Evolutionary conservation across 2,797 vertebrate genomes (phyloP), one percentile per base, ranked within the genome.

Genomic region (Acridotheres tristis): DNA sequence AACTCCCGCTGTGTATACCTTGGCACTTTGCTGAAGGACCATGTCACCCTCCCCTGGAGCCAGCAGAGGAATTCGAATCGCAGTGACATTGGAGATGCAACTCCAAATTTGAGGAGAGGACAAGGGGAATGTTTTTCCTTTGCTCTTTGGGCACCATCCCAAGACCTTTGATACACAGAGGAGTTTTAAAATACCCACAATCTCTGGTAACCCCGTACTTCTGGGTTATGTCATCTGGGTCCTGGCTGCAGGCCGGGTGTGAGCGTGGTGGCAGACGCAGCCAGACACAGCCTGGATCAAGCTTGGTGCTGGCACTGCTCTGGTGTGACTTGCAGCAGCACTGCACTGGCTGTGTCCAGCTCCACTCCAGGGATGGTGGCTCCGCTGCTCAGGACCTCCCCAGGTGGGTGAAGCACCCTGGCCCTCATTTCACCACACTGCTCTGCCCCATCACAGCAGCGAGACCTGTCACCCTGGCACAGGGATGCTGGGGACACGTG

Each of bases 181-280:
- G 11, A 40, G 34, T 54, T 92, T 71, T 57, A 63, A 93, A 85
- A 75, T 16, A 73, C 30, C 36, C 6, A 8, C 19, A 47, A 2
- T 5, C 36, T 8, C 42, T 42, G 23, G 50, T 30, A n/a, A 17
- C 11, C 21, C 20, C 0, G 0, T 27, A 43, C n/a, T 51, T 42
- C 62, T 73, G 69, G 23, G n/a, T 72, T 11, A 1, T 14, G 1
- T 48, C 2, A 13, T 6, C 47, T 18, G 65, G 19, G 25, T 81
- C 42, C 45, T 13, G 62, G 54, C 5, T 38, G 83, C 62, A 59
- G 65, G 26, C 18, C 0, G 10, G 53, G 32, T 0, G 0, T 45
- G 32, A 58, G 29, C 1, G 3, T 1, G 3, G 23, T 45, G 48
- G 38, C 66, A 74, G 23, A 6, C 5, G 0, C 13, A 30, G 47